These are phyloP conservation scores for Papilio aristodemus DNA, from an alignment of 1,140 invertebrate genomes.

Conservation along the genomic window DNA sequence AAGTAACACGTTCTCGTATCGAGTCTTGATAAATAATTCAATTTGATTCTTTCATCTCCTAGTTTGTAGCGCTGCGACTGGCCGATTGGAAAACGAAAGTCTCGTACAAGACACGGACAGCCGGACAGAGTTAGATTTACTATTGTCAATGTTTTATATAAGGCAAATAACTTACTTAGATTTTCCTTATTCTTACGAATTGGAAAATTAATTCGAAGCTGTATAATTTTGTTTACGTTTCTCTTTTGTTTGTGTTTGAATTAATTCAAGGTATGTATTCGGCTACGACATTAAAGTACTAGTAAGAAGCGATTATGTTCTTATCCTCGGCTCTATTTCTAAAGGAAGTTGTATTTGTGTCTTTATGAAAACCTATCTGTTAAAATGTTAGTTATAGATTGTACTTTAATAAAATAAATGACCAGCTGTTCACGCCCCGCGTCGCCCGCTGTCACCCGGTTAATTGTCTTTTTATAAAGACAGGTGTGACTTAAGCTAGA, in stretches of 20 bases:
- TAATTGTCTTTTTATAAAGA: too few relatives aligned
- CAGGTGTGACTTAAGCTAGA: too few relatives aligned
- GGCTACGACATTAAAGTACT: too few relatives aligned
- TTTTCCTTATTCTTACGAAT: neutral
- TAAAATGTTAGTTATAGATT: too few relatives aligned
- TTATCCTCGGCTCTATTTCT: too few relatives aligned
- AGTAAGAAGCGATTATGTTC: too few relatives aligned
- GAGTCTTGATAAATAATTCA: slow-evolving; percentile 4
- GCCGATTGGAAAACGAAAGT: slow-evolving; percentile 4
- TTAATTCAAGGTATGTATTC: too few relatives aligned
- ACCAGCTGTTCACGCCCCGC: too few relatives aligned
- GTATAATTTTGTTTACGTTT: neutral
- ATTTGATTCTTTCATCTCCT: neutral
- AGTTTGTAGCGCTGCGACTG: neutral
- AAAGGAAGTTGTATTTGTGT: too few relatives aligned
- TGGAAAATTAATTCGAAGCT: neutral
- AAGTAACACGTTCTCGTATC: neutral
- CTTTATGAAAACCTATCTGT: too few relatives aligned
- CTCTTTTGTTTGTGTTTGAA: neutral
- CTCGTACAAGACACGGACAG: neutral
- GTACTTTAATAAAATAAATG: too few relatives aligned
- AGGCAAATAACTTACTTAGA: neutral
- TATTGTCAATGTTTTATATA: neutral
- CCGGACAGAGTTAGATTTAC: neutral
- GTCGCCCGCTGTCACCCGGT: too few relatives aligned